Evolutionary conservation across 2,888 invertebrate genomes (phyloP).

Genomic region (Sabatieria punctata): DNA sequence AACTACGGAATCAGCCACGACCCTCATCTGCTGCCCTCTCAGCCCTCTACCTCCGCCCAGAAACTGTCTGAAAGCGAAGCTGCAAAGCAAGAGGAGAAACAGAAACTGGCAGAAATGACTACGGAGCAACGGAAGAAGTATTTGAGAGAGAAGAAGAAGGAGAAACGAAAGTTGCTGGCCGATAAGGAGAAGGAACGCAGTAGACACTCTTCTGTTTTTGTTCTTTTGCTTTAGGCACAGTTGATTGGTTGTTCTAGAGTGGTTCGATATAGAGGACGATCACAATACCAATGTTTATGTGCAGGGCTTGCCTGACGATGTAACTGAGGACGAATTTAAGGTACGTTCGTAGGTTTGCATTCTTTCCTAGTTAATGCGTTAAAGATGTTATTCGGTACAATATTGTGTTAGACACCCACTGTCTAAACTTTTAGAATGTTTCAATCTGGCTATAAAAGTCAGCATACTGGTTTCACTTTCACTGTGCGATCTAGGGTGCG

Average conservation of each 20-base stretch:
- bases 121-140: not conserved
- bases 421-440: too few relatives aligned
- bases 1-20: slow-evolving; percentile 52
- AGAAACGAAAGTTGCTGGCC: slow-evolving; percentile 8
- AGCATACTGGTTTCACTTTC: slow-evolving; percentile 54
- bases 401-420: not conserved
- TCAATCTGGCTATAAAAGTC: slow-evolving; percentile 62
- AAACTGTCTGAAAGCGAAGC: not conserved
- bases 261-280: slow-evolving; percentile 78
- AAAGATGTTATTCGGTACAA: not conserved
- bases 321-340: slow-evolving; percentile 52
- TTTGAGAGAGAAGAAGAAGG: slow-evolving; percentile 8
- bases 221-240: not conserved
- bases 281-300: slow-evolving; percentile 92
- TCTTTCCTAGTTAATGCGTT: too few relatives aligned
- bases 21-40: too few relatives aligned
- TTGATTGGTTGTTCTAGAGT: slow-evolving; percentile 41
- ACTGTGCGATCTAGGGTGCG: not conserved
- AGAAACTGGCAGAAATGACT: not conserved
- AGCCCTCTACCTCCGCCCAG: too few relatives aligned
- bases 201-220: not conserved
- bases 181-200: slow-evolving; percentile 1
- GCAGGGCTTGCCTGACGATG: slow-evolving; percentile 66
- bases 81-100: slow-evolving; percentile 11
- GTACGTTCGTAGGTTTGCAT: too few relatives aligned